These are phyloP conservation scores for Phortica variegata DNA, from an alignment of 1,140 invertebrate genomes.

Conservation along the genomic window DNA sequence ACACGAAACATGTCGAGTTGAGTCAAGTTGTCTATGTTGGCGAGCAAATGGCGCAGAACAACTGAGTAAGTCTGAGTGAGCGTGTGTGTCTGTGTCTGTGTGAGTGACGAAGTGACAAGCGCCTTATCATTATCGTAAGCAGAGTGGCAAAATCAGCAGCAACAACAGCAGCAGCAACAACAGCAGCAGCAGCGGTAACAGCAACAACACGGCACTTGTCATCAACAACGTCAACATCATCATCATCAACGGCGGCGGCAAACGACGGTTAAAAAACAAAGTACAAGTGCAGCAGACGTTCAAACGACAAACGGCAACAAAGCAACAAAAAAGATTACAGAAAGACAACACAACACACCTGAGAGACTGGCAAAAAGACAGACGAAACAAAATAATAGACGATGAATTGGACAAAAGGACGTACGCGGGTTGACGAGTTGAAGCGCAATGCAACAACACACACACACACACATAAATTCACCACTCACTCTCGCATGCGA, in stretches of 20 bases:
- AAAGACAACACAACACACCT: slow-evolving; percentile 10
- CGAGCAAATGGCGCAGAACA: slow-evolving; percentile 48
- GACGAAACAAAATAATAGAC: too few species aligned
- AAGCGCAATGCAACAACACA: too few species aligned
- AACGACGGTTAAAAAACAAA: neutral
- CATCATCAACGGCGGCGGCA: neutral
- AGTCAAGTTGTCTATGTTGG: slow-evolving; percentile 8
- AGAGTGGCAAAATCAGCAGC: slow-evolving; percentile 14
- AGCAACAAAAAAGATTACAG: too few species aligned
- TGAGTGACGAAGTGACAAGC: slow-evolving; percentile 37
- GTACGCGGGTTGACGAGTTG: too few species aligned
- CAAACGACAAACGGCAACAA: neutral
- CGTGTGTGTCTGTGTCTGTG: too few species aligned
- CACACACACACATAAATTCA: slow-evolving; percentile 7
- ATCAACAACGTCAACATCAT: slow-evolving; percentile 34
- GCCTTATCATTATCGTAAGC: slow-evolving; percentile 53
- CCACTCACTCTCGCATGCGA: slow-evolving; percentile 16
- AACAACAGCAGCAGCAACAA: slow-evolving; percentile 11
- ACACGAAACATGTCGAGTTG: slow-evolving; percentile 43
- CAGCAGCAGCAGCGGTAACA: slow-evolving; percentile 3
- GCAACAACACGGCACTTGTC: slow-evolving; percentile 27
- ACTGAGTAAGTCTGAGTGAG: too few species aligned
- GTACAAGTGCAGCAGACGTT: neutral
- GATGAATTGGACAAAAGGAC: too few species aligned
- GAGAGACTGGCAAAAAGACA: too few species aligned